These are phyloP conservation scores for Eolophus roseicapilla DNA, from an alignment of 2,113 vertebrate genomes.

Conservation along the genomic window DNA sequence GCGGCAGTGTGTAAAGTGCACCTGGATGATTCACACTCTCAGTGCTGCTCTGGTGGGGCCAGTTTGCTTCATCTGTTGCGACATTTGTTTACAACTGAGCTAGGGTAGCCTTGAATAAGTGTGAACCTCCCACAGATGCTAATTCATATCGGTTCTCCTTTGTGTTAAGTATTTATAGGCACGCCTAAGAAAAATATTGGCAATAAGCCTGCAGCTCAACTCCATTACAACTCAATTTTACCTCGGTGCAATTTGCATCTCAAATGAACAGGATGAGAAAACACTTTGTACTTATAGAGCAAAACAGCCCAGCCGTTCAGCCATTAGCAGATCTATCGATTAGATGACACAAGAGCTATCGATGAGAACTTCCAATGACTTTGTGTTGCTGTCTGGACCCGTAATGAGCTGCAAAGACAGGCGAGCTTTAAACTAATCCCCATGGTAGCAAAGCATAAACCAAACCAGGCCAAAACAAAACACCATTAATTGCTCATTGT, in stretches of 20 bases:
- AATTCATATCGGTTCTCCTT: constrained; percentile 36
- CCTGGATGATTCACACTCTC: not conserved
- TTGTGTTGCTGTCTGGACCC: not conserved
- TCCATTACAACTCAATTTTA: not conserved
- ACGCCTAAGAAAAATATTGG: constrained; percentile 43
- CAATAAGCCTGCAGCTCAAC: not conserved
- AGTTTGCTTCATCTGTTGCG: not conserved
- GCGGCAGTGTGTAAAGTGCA: not conserved
- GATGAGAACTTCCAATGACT: not conserved
- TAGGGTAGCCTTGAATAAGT: not conserved
- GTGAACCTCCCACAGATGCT: not conserved
- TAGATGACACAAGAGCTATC: not conserved
- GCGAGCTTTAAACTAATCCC: not conserved
- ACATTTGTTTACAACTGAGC: not conserved
- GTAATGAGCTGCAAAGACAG: rapidly evolving
- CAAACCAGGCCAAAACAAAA: not conserved
- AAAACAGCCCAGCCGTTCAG: not conserved
- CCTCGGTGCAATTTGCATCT: not conserved
- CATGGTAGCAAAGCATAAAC: not conserved
- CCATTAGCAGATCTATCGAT: not conserved
- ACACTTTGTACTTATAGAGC: not conserved
- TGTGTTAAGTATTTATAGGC: constrained; percentile 34
- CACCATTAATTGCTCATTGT: not conserved
- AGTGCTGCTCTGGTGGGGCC: not conserved
- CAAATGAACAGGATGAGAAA: not conserved